phyloP scores from a whole-genome alignment of 2,113 vertebrate genomes.

The Galbula dea region DNA sequence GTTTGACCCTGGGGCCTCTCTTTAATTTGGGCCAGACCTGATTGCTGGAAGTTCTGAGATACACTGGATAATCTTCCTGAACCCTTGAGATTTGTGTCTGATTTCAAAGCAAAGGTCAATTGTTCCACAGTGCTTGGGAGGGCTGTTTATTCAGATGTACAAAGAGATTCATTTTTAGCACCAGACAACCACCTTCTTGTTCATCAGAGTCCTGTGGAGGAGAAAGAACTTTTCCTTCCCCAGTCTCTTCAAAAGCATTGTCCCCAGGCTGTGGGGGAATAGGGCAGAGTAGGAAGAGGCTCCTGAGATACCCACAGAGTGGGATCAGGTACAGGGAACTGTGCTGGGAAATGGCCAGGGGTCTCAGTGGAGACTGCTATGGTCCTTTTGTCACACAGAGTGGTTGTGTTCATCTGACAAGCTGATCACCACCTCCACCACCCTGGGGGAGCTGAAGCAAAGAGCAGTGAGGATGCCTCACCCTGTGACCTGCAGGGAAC shows the following conservation, averaged over 20 bases:
- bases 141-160: not conserved
- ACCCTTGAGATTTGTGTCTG: not conserved
- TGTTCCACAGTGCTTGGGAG: not conserved
- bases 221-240: not conserved
- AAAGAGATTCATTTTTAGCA: not conserved
- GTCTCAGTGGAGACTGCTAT: not conserved
- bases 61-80: not conserved
- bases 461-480: not conserved
- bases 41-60: not conserved
- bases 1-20: not conserved
- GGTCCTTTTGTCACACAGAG: not conserved
- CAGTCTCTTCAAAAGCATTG: not conserved
- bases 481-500: fast-evolving
- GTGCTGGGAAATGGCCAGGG: too few relatives aligned
- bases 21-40: not conserved
- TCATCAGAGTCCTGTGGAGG: not conserved
- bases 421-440: not conserved
- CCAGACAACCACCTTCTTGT: not conserved
- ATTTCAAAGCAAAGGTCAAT: not conserved
- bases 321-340: not conserved
- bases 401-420: not conserved
- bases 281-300: not conserved
- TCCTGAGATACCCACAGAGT: not conserved
- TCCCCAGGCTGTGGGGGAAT: not conserved
- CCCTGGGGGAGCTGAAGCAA: not conserved